These are phyloP conservation scores for Scopus umbretta DNA, from an alignment of 2,113 vertebrate species.

Conservation along the genomic window DNA sequence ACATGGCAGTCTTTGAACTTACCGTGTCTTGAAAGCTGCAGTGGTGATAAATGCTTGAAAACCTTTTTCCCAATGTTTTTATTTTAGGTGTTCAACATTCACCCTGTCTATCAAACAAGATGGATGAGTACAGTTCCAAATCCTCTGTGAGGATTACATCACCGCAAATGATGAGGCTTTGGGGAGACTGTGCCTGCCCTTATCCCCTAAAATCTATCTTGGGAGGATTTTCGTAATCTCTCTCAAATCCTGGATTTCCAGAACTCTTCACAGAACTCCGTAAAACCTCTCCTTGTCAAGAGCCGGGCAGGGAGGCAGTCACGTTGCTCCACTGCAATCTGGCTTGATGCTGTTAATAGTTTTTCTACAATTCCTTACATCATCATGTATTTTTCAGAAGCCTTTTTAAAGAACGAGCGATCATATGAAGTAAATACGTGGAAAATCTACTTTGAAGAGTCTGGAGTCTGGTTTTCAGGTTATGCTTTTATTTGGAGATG, in stretches of 20 bases:
- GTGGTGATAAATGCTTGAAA: neutral
- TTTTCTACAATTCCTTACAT: neutral
- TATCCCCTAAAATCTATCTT: slow-evolving; percentile 22
- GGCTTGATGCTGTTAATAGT: neutral
- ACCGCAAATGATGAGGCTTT: neutral
- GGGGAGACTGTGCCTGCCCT: neutral
- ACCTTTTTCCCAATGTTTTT: neutral
- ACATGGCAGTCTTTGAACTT: neutral
- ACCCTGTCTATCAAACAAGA: neutral
- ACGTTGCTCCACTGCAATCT: neutral
- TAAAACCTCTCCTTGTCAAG: neutral
- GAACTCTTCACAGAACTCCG: neutral
- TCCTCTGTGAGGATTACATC: slow-evolving; percentile 4
- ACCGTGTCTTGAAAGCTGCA: neutral
- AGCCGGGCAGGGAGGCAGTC: neutral
- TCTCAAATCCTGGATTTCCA: slow-evolving; percentile 46
- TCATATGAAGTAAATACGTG: neutral
- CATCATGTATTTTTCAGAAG: neutral
- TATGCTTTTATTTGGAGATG: neutral
- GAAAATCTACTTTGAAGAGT: neutral
- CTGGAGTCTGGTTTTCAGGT: neutral
- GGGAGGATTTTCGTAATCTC: slow-evolving; percentile 45
- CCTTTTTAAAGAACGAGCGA: neutral
- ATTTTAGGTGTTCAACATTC: neutral
- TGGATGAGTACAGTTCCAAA: neutral